phyloP scores from a whole-genome alignment of 2,113 vertebrate genomes.

The Oceanodroma tethys region DNA sequence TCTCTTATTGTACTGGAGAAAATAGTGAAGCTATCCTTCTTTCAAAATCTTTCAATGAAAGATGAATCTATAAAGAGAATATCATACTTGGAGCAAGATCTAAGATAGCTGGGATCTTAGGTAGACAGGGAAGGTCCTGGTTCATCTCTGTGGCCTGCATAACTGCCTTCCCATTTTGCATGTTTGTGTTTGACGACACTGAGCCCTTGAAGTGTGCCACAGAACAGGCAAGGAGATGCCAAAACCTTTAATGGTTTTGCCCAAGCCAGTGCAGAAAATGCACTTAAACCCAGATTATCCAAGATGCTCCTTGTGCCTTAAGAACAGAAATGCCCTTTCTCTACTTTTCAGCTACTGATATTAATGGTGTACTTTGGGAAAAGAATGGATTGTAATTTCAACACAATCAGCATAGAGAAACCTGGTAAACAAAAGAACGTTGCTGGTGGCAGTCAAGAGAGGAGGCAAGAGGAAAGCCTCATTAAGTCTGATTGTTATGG shows the following conservation, averaged over 20 bases:
- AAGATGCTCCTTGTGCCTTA: background rate
- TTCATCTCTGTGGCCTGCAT: background rate
- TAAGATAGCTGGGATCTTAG: background rate
- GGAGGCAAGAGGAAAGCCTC: background rate
- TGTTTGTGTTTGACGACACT: background rate
- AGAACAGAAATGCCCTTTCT: background rate
- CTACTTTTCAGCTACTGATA: background rate
- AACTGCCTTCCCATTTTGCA: background rate
- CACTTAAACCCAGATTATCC: background rate
- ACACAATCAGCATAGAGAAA: background rate
- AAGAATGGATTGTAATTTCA: background rate
- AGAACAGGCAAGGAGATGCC: background rate
- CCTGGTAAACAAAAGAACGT: conserved; percentile 12
- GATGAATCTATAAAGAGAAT: background rate
- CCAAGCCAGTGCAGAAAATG: background rate
- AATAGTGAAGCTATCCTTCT: background rate
- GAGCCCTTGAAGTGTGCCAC: background rate
- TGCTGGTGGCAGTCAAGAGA: background rate
- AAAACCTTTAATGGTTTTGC: background rate
- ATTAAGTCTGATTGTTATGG: conserved; percentile 9
- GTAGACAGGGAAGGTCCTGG: background rate
- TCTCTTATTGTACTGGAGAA: background rate
- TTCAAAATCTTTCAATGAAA: background rate
- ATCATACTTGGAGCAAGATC: background rate
- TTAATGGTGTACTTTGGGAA: background rate